These are phyloP conservation scores for Limnephilus rhombicus DNA, from an alignment of 2,888 invertebrate species.

Conservation along the genomic window DNA sequence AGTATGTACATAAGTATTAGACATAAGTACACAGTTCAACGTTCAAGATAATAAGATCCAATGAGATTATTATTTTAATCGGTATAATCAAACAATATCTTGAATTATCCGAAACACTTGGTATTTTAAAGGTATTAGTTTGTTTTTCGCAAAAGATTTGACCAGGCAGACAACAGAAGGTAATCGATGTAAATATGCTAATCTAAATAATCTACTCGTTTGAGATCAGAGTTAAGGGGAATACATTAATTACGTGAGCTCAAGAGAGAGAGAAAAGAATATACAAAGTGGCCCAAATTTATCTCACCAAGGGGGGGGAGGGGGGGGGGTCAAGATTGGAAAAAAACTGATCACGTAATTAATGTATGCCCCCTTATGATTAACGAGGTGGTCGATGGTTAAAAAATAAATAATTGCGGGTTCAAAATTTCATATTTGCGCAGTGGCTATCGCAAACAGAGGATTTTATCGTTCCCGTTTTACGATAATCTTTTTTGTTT, in stretches of 20 bases:
- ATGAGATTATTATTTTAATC: background rate
- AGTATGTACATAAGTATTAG: background rate
- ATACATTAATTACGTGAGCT: no score
- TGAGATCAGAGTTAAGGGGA: background rate
- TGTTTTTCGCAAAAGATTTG: background rate
- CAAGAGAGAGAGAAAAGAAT: no score
- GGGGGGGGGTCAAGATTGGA: no score
- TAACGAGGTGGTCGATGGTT: no score
- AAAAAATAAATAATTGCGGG: background rate
- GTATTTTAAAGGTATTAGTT: no score
- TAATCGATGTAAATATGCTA: background rate
- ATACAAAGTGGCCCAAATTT: no score
- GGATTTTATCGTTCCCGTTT: no score
- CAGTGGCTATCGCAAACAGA: no score
- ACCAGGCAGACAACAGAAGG: background rate
- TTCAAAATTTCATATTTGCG: background rate
- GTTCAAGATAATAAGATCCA: background rate
- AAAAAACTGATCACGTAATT: no score
- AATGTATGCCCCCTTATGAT: no score
- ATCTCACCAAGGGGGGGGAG: no score
- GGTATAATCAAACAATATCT: background rate
- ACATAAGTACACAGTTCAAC: background rate
- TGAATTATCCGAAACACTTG: background rate
- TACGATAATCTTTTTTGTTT: no score
- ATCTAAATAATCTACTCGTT: background rate